Conservation (phyloP, 2,113 vertebrate genomes). For the Sylvicapra grimmia region DNA sequence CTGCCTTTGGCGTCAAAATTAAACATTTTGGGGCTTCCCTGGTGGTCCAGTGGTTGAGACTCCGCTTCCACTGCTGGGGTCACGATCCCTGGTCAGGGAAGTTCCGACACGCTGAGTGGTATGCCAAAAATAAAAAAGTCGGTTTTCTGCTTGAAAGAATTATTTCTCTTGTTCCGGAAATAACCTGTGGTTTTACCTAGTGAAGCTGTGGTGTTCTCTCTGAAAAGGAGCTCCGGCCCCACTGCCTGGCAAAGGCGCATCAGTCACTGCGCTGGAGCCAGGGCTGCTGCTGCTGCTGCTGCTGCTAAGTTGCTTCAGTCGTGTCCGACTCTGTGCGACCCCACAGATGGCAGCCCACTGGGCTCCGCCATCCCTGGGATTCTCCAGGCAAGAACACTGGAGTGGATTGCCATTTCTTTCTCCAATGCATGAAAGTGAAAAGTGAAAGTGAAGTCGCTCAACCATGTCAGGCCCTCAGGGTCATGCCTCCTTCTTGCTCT, state of each 20-base stretch:
- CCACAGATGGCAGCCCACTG: too few species aligned
- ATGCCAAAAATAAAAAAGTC: background rate
- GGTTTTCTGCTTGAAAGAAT: background rate
- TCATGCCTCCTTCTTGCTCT: rapidly evolving
- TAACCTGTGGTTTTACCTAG: background rate
- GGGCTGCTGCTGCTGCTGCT: background rate
- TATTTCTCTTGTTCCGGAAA: background rate
- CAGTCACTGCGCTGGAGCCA: background rate
- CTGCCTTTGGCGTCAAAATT: background rate
- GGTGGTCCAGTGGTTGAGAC: background rate
- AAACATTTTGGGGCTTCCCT: background rate
- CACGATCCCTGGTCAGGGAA: background rate
- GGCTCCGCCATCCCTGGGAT: too few species aligned
- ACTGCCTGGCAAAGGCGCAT: background rate
- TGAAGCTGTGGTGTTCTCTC: rapidly evolving
- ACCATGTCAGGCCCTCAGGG: rapidly evolving
- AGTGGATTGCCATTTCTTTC: too few species aligned
- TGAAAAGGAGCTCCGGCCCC: rapidly evolving
- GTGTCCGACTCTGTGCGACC: too few species aligned
- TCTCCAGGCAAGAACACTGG: too few species aligned
- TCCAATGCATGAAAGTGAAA: too few species aligned
- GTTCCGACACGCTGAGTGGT: background rate
- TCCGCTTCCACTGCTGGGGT: background rate
- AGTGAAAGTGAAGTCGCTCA: too few species aligned
- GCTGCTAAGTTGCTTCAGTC: too few species aligned